Evolutionary conservation across 2,888 invertebrate species (phyloP).

Genomic region (Agapostemon virescens): DNA sequence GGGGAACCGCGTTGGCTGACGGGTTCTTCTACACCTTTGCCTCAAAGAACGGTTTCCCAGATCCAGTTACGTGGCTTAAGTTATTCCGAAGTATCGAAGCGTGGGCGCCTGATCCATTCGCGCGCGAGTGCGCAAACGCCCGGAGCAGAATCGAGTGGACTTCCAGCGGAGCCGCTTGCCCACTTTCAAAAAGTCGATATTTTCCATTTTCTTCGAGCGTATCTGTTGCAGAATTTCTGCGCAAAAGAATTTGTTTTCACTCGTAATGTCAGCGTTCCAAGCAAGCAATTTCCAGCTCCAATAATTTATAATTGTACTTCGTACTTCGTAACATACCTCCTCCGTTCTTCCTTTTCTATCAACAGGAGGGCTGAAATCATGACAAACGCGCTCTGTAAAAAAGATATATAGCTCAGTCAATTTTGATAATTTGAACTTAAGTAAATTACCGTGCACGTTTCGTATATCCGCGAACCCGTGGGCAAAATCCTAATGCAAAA

Average conservation of each 20-base stretch:
- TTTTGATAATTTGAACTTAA: neutral
- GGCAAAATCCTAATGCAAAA: neutral
- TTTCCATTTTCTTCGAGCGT: neutral
- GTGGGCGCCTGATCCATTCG: conserved; percentile 34
- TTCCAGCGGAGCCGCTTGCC: neutral
- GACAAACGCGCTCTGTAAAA: neutral
- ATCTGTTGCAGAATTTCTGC: too few relatives aligned
- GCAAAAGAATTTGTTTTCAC: neutral
- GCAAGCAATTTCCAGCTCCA: too few relatives aligned
- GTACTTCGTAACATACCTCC: neutral
- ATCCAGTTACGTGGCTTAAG: conserved; percentile 56
- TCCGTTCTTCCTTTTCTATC: neutral
- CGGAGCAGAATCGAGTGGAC: neutral
- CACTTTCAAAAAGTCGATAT: neutral
- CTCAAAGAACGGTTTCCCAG: conserved; percentile 47
- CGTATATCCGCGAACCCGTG: neutral
- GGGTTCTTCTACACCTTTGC: conserved; percentile 27
- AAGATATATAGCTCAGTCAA: neutral
- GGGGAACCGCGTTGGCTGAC: conserved; percentile 15
- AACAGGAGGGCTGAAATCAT: too few relatives aligned
- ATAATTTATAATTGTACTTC: too few relatives aligned
- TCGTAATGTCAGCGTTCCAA: too few relatives aligned
- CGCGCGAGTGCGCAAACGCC: neutral
- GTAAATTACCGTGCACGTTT: neutral
- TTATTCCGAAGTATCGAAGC: conserved; percentile 51